Base-by-base conservation (phyloP, 2,113 vertebrate genomes). In the Anguilla japonica region DNA sequence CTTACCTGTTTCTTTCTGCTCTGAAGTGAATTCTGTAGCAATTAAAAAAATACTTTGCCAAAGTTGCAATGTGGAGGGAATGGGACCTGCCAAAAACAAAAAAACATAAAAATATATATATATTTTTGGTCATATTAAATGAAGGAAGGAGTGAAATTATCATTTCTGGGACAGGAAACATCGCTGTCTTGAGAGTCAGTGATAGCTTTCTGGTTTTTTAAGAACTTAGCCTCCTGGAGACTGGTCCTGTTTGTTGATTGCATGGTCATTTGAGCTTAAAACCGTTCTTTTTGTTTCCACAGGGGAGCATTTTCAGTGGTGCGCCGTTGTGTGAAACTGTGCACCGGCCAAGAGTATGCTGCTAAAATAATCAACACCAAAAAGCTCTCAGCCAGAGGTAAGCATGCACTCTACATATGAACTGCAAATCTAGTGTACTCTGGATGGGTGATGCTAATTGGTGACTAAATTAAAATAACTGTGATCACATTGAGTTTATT, bases 301-400 rank as follows among this genome's bases (percentile, higher is more conserved):
- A 99, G 98, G 94, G 98, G 98, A 88, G 98, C 98, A 87, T 99
- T 99, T 94, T 99, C 98, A 16, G 97, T 99, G 87, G 98, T 99
- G 89, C 96, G 97, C 82, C 97, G 98, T 91, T 99, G 98, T 78
- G 97, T 98, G 95, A 99, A 99, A 93, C 97, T 98, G 88, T 98
- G 97, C 93, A 96, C 97, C 0, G 98, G 97, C 91, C 97, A 98
- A 87, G 98, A 99, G 88, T 97, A 97, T 0, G 98, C 98, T 8
- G 97, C 98, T 90, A 99, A 99, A 95, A 99, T 99, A 93, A 99
- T 99, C 95, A 99, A 99, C 95, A 99, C 98, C 93, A 99, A 99
- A 95, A 99, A 99, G 93, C 97, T 99, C 67, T 98, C 98, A 0
- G 98, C 98, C 91, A 96, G 98, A 97, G 98, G 98, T 99, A 95